phyloP scores from a whole-genome alignment of 2,113 vertebrate genomes.

The Dromiciops gliroides region DNA sequence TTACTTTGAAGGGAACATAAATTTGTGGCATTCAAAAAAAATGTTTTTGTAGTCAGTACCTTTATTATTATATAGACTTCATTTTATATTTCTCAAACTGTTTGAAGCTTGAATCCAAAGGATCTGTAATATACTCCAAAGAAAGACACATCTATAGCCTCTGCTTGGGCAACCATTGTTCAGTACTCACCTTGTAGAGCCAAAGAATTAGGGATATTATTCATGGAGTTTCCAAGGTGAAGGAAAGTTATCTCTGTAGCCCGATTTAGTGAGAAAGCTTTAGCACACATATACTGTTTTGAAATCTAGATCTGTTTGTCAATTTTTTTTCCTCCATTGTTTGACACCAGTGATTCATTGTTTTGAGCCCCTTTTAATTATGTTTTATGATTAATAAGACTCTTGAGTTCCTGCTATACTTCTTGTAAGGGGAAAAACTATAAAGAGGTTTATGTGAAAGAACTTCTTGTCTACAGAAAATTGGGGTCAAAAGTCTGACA shows the following conservation, averaged over 20 bases:
- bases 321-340: background rate
- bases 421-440: background rate
- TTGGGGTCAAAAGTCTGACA: rapidly evolving
- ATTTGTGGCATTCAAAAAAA: background rate
- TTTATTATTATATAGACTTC: background rate
- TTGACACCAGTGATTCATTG: rapidly evolving
- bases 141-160: background rate
- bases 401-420: background rate
- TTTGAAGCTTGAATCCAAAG: background rate
- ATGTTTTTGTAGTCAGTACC: background rate
- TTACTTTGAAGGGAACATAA: background rate
- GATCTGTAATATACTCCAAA: background rate
- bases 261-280: rapidly evolving
- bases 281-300: background rate
- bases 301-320: background rate
- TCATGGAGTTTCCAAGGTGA: background rate
- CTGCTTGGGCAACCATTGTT: background rate
- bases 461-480: background rate
- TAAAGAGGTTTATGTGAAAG: rapidly evolving
- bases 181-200: background rate
- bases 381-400: background rate
- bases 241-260: background rate
- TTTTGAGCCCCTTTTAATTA: background rate
- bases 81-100: background rate
- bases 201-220: background rate